Evolutionary conservation across 2,888 invertebrate genomes (phyloP).

Genomic region (Mythimna albipuncta): DNA sequence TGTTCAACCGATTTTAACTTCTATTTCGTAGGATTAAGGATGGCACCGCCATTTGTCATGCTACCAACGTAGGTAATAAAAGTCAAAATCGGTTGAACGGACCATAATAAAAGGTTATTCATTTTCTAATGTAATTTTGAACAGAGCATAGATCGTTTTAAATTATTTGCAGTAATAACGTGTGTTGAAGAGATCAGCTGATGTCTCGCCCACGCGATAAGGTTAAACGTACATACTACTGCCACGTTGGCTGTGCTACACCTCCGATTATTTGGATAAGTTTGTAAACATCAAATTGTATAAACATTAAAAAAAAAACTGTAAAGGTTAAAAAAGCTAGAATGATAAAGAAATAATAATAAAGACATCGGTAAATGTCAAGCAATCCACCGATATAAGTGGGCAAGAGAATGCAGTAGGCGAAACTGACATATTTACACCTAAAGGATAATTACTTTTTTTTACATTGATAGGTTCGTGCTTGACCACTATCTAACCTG

Average conservation of each 20-base stretch:
- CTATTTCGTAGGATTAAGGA: no score
- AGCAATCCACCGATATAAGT: background rate
- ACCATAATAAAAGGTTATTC: no score
- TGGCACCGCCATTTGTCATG: no score
- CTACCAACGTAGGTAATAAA: no score
- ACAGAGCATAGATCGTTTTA: background rate
- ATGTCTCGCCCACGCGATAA: background rate
- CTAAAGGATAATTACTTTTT: background rate
- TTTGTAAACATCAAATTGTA: conserved; percentile 11
- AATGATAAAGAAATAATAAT: background rate
- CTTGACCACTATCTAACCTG: no score
- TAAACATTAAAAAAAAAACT: background rate
- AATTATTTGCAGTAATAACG: background rate
- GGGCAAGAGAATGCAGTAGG: background rate
- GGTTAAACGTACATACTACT: background rate
- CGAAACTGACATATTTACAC: no score
- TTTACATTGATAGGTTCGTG: no score
- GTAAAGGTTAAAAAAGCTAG: background rate
- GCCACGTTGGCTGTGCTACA: background rate
- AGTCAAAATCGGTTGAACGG: no score
- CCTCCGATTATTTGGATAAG: background rate
- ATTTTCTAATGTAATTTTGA: no score
- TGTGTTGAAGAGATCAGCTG: background rate
- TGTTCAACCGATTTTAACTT: no score
- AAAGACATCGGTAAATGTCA: background rate